Conservation (phyloP, 2,888 invertebrate species). For the Perizoma flavofasciatum region DNA sequence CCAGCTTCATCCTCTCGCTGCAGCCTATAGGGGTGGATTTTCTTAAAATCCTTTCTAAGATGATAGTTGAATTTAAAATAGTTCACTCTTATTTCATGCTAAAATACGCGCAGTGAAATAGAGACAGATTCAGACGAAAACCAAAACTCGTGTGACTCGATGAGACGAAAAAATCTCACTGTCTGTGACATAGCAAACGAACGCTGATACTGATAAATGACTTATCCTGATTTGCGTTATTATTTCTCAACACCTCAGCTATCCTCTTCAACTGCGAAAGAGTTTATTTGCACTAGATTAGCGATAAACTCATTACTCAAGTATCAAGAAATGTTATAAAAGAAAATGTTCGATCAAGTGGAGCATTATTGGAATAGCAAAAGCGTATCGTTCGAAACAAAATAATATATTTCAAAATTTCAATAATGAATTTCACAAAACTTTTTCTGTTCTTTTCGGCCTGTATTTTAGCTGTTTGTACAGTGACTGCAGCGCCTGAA, state of each 20-base stretch:
- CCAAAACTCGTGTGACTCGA: no score
- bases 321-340: constrained; percentile 25
- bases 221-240: constrained; percentile 35
- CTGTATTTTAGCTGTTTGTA: constrained; percentile 38
- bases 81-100: no score
- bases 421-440: constrained; percentile 53
- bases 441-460: constrained; percentile 44
- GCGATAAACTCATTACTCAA: constrained; percentile 13
- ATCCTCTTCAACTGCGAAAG: constrained; percentile 11
- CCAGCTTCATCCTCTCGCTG: no score
- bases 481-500: constrained; percentile 47
- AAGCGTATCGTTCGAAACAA: constrained; percentile 8
- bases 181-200: no score
- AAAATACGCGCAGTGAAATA: no score
- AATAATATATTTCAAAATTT: constrained; percentile 10
- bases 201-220: background rate
- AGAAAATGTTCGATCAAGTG: constrained; percentile 18
- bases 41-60: no score
- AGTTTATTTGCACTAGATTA: constrained; percentile 19
- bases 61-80: no score
- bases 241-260: constrained; percentile 31
- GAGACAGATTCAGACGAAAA: no score
- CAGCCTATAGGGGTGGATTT: no score
- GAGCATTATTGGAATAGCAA: constrained; percentile 21
- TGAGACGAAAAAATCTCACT: no score